Evolutionary conservation across 2,888 invertebrate genomes (phyloP), one percentile per base, ranked within the genome.

Genomic region (Diaphora mendica): DNA sequence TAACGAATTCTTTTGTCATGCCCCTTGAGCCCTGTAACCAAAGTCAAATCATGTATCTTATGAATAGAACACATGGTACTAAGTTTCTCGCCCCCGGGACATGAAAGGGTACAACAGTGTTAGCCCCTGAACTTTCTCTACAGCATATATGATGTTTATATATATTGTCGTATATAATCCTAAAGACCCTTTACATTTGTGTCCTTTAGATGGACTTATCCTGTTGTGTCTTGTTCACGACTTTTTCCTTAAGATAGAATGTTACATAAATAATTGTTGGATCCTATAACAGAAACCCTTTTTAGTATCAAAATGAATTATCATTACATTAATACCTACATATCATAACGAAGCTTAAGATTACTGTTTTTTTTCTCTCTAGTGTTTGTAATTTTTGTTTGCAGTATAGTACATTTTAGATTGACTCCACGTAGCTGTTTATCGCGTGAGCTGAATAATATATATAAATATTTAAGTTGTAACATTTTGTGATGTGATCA

Each of bases 81-180:
- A 83, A 83, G 80, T 83, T 83, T 76, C 55, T 73, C 70, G 62
- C 82, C 83, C 83, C 71, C 62, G 80, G 78, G 83, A 44, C 64
- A 75, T 74, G 70, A 75, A 83, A 82, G 78, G 83, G 78, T 78
- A 77, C 70, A 72, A 76, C 66, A 71, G 71, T n/a, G 71, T 83
- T 80, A 75, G 77, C 70, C 78, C 77, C 39, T 44, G 78, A 83
- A 83, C 78, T 80, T 73, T 71, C 42, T 39, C 68, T 62, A 73
- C 79, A 59, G 68, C 59, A 71, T 74, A 71, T 65, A 71, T 35
- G 23, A 8, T 62, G 55, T 64, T 55, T 42, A 68, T 62, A n/a
- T 75, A 30, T 75, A 68, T 71, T 74, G 64, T 74, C 64, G 70
- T 71, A 68, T 71, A 71, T 68, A 71, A 62, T 48, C 55, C 64